Conservation (phyloP, 2,797 vertebrate genomes). For the Pogoniulus pusillus region DNA sequence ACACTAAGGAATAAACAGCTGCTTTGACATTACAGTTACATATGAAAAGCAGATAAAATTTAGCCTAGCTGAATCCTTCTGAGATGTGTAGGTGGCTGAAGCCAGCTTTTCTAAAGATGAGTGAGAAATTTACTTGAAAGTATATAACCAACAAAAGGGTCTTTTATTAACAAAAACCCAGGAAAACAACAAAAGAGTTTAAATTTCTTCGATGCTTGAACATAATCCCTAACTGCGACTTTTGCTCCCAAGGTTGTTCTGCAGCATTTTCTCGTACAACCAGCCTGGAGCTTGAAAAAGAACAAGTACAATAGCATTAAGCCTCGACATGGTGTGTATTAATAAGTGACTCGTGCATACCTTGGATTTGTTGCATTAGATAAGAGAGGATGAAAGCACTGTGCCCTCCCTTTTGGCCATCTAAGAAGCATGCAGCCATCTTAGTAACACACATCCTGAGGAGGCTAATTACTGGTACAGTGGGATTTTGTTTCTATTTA, state of each 20-base stretch:
- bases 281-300: slow-evolving; percentile 34
- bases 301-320: slow-evolving; percentile 48
- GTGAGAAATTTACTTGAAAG: slow-evolving; percentile 37
- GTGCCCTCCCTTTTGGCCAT: slow-evolving; percentile 5
- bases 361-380: slow-evolving; percentile 23
- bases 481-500: background rate
- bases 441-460: background rate
- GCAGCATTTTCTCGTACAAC: slow-evolving; percentile 29
- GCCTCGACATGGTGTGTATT: slow-evolving; percentile 15
- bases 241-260: slow-evolving; percentile 31
- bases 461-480: background rate
- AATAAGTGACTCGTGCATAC: slow-evolving; percentile 12
- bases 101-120: slow-evolving; percentile 45
- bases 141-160: background rate
- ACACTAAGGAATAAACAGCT: slow-evolving; percentile 41
- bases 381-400: slow-evolving; percentile 38
- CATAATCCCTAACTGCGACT: slow-evolving; percentile 34
- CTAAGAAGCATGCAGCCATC: background rate
- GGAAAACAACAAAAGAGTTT: slow-evolving; percentile 43
- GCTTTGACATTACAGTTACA: slow-evolving; percentile 22
- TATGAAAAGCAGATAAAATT: slow-evolving; percentile 31
- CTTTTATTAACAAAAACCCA: slow-evolving; percentile 19
- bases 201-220: slow-evolving; percentile 27
- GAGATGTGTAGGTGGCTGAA: slow-evolving; percentile 24
- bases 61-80: slow-evolving; percentile 10